These are phyloP conservation scores for Cercopithecus mona DNA, from an alignment of 2,113 vertebrate genomes.

Conservation along the genomic window DNA sequence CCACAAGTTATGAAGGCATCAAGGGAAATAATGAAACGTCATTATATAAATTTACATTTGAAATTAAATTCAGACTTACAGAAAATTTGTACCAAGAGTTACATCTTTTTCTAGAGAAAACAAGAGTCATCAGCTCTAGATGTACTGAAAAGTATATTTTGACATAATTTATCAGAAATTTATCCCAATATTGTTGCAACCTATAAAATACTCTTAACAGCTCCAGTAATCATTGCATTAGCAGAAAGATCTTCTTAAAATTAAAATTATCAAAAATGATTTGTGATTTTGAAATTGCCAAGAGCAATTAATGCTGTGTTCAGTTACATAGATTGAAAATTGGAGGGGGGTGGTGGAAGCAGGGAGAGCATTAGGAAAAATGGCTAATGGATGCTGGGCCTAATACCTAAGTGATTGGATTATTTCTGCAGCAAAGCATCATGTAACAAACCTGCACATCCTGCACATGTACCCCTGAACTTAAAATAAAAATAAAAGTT, in stretches of 20 bases:
- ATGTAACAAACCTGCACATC: too few relatives aligned
- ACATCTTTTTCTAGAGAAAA: not conserved
- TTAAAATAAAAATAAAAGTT: too few relatives aligned
- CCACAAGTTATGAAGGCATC: not conserved
- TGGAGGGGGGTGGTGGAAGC: too few relatives aligned
- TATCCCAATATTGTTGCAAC: not conserved
- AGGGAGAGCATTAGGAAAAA: too few relatives aligned
- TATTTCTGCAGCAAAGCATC: too few relatives aligned
- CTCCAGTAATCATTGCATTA: not conserved
- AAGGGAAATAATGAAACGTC: not conserved
- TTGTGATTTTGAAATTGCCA: not conserved
- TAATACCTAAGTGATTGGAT: too few relatives aligned
- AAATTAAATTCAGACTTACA: slow-evolving; percentile 6
- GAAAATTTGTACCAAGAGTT: not conserved
- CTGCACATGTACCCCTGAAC: too few relatives aligned
- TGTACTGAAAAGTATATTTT: not conserved
- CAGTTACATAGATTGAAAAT: not conserved
- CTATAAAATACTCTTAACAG: not conserved
- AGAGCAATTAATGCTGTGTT: not conserved
- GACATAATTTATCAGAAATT: not conserved
- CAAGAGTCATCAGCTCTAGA: not conserved
- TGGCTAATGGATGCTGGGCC: too few relatives aligned
- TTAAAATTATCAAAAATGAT: not conserved
- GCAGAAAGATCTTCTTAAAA: not conserved
- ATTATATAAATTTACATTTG: not conserved